phyloP scores from a whole-genome alignment of 2,888 invertebrate species.

The Diaphora mendica region DNA sequence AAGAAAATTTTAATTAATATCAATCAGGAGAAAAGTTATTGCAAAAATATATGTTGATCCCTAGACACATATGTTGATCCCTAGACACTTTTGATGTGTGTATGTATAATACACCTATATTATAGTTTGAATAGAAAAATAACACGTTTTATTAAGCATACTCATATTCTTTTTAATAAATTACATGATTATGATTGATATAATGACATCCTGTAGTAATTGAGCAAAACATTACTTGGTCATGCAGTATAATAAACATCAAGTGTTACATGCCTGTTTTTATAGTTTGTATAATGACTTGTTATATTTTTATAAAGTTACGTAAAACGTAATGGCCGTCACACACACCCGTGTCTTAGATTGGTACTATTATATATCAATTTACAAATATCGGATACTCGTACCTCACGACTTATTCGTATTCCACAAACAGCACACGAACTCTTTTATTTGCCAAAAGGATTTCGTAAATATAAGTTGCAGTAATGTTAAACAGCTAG shows the following conservation, averaged over 20 bases:
- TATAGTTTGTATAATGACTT: conserved; percentile 19
- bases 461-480: conserved; percentile 20
- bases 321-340: conserved; percentile 21
- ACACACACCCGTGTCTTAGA: conserved; percentile 12
- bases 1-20: too few relatives aligned
- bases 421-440: conserved; percentile 10
- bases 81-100: too few relatives aligned
- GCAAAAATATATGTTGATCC: too few relatives aligned
- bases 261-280: conserved; percentile 22
- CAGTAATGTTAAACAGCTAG: neutral
- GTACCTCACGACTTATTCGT: conserved; percentile 18
- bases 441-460: conserved; percentile 19
- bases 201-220: conserved; percentile 27
- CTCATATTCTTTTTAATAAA: neutral
- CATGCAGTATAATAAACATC: conserved; percentile 33
- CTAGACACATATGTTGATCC: too few relatives aligned
- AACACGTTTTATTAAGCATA: neutral
- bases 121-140: neutral
- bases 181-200: conserved; percentile 10
- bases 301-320: conserved; percentile 33
- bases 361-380: neutral
- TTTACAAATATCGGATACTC: neutral
- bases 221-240: conserved; percentile 27
- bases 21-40: too few relatives aligned
- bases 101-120: too few relatives aligned